Evolutionary conservation across 1,140 invertebrate genomes (phyloP).

Genomic region (Nylanderia fulva): DNA sequence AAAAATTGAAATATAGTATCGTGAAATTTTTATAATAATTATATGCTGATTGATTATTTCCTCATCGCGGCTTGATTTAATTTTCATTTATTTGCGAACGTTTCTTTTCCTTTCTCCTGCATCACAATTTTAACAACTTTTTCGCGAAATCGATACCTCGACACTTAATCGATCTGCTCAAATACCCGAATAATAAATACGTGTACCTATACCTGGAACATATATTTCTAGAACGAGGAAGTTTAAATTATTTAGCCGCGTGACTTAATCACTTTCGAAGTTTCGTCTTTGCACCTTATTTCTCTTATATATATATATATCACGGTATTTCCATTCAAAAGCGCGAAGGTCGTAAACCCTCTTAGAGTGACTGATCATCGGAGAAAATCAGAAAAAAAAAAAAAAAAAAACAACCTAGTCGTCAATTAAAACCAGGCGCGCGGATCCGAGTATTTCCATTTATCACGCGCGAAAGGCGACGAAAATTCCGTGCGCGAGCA

Average conservation of each 20-base stretch:
- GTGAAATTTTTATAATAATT: neutral
- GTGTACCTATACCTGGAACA: no score
- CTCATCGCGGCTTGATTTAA: neutral
- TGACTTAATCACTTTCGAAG: no score
- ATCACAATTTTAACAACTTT: neutral
- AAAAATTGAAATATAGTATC: neutral
- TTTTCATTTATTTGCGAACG: neutral
- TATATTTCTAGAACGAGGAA: neutral
- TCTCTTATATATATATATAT: neutral
- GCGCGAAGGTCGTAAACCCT: no score
- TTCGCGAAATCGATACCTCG: neutral
- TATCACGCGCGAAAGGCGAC: neutral
- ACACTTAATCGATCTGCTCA: neutral
- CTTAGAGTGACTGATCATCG: neutral
- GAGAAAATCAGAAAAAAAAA: no score
- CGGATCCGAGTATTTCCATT: conserved; percentile 15
- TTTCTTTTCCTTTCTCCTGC: neutral
- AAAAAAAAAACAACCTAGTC: no score
- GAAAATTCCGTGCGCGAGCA: conserved; percentile 16
- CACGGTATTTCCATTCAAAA: neutral
- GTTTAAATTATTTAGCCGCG: neutral
- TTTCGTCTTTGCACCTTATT: neutral
- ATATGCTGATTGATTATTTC: no score
- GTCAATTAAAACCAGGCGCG: conserved; percentile 39
- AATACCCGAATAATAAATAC: neutral